Percentiles rank a stretch among this genome's conserved stretches.
phyloP scores from a whole-genome alignment of 2,888 invertebrate species.

The Noctua janthe region DNA sequence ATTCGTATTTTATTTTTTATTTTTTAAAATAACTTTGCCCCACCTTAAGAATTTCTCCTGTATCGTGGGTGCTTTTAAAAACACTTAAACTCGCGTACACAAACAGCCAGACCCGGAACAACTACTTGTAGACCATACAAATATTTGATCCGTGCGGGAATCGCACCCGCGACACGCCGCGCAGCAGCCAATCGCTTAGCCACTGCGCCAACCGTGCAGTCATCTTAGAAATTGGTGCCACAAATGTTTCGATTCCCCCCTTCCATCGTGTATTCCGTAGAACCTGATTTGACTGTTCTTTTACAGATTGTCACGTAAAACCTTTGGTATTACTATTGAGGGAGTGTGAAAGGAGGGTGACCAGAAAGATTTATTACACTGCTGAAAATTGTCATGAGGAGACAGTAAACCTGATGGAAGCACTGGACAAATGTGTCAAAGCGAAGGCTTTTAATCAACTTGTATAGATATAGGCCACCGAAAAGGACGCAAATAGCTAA shows the following conservation, averaged over 20 bases:
- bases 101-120: no score
- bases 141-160: no score
- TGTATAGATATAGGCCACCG: conserved; percentile 27
- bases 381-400: conserved; percentile 84
- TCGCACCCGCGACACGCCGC: no score
- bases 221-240: no score
- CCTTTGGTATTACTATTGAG: conserved; percentile 68
- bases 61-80: no score
- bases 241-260: background rate
- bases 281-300: background rate
- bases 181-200: no score
- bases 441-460: conserved; percentile 76
- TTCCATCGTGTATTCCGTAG: background rate
- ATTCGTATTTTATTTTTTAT: no score
- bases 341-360: conserved; percentile 76
- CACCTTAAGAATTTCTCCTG: no score
- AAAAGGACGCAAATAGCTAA: background rate
- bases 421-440: conserved; percentile 79
- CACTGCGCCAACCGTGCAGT: no score
- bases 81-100: no score
- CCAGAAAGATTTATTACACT: conserved; percentile 69
- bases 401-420: conserved; percentile 77
- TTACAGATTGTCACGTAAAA: conserved; percentile 72
- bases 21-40: no score
- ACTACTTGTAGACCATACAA: no score